phyloP scores from a whole-genome alignment of 2,113 vertebrate genomes.

The Phasianus colchicus region DNA sequence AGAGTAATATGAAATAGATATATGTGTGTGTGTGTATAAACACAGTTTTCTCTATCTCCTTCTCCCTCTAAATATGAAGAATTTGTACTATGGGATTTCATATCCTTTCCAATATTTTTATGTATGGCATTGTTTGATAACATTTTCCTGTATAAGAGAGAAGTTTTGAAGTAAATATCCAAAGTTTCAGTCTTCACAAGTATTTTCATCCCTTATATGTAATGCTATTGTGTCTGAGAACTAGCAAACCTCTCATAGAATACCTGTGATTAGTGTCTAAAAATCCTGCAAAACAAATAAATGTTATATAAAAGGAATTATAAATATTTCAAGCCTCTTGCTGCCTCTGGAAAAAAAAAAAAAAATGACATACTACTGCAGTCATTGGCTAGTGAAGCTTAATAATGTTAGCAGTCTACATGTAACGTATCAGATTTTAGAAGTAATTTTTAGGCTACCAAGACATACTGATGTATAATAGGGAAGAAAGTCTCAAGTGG shows the following conservation, averaged over 20 bases:
- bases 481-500: conserved; percentile 21
- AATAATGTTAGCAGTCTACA: background rate
- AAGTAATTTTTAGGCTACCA: background rate
- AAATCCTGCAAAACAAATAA: background rate
- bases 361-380: background rate
- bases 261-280: background rate
- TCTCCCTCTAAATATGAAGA: rapidly evolving
- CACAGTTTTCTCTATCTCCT: background rate
- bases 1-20: background rate
- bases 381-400: background rate
- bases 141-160: background rate
- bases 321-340: background rate
- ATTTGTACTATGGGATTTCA: background rate
- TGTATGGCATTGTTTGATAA: background rate
- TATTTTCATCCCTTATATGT: background rate
- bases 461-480: background rate
- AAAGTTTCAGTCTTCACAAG: background rate
- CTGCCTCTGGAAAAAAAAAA: background rate
- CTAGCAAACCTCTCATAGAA: background rate
- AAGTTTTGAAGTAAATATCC: background rate
- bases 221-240: background rate
- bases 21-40: too few species aligned
- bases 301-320: background rate
- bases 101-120: background rate
- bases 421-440: background rate